phyloP scores from a whole-genome alignment of 2,113 vertebrate species.

The Hypomesus transpacificus region DNA sequence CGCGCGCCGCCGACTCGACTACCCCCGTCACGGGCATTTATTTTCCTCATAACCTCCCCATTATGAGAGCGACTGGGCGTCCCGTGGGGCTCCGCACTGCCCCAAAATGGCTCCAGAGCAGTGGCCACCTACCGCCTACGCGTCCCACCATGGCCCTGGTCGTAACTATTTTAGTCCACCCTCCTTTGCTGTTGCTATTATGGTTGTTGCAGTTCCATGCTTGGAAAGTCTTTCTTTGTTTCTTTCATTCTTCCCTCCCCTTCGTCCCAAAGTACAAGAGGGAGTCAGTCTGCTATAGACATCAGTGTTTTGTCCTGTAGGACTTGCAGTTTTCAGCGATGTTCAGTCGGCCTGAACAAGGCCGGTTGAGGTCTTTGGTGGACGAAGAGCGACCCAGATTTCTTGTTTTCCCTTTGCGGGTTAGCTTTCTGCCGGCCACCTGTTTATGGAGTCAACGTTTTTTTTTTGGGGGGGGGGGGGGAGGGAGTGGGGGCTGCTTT shows the following conservation, averaged over 20 bases:
- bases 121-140: conserved; percentile 28
- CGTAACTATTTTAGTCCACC: conserved; percentile 22
- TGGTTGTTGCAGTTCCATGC: conserved; percentile 34
- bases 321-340: conserved; percentile 13
- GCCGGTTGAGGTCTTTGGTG: conserved; percentile 24
- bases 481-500: conserved; percentile 39
- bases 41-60: conserved; percentile 4
- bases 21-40: conserved; percentile 32
- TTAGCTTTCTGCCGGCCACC: conserved; percentile 44
- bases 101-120: conserved; percentile 40
- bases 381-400: conserved; percentile 42
- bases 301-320: conserved; percentile 31
- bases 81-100: conserved; percentile 28
- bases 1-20: conserved; percentile 40
- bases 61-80: conserved; percentile 25
- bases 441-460: conserved; percentile 53
- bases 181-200: conserved; percentile 27
- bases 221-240: conserved; percentile 26
- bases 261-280: conserved; percentile 22
- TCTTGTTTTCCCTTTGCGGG: conserved; percentile 33
- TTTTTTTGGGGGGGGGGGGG: too few species aligned
- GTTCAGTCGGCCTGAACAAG: conserved; percentile 39
- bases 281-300: conserved; percentile 26
- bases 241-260: background rate
- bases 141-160: conserved; percentile 18